Evolutionary conservation across 2,888 invertebrate genomes (phyloP).

Genomic region (Chouioia cunea): DNA sequence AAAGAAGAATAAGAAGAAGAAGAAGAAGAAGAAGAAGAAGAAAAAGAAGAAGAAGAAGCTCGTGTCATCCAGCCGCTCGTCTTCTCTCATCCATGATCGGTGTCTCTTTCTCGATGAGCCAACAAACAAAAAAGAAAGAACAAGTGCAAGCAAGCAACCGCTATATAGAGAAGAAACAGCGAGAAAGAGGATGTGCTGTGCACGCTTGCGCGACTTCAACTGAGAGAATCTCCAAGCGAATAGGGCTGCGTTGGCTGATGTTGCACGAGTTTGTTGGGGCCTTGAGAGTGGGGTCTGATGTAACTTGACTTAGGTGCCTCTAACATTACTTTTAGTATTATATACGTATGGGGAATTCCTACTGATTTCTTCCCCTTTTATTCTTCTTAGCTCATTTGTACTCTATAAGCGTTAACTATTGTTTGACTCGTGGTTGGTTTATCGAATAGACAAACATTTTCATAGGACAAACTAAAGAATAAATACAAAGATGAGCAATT

Average conservation of each 20-base stretch:
- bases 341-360: too few species aligned
- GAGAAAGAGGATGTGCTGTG: slow-evolving; percentile 47
- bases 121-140: neutral
- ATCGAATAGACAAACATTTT: too few species aligned
- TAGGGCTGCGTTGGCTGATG: slow-evolving; percentile 40
- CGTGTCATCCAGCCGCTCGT: slow-evolving; percentile 26
- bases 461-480: neutral
- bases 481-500: neutral
- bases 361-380: too few species aligned
- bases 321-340: too few species aligned
- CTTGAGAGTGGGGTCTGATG: slow-evolving; percentile 17
- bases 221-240: slow-evolving; percentile 50
- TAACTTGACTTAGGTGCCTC: slow-evolving; percentile 13
- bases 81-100: slow-evolving; percentile 15
- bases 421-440: too few species aligned
- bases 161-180: neutral
- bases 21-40: neutral
- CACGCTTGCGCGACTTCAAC: slow-evolving; percentile 63
- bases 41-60: neutral
- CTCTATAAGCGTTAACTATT: too few species aligned
- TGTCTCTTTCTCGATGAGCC: too few species aligned
- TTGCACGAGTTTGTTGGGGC: slow-evolving; percentile 1
- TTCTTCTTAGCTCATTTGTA: too few species aligned
- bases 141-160: too few species aligned
- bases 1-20: too few species aligned